A percentile compares a stretch with the other conserved stretches of the same genome.
phyloP scores from a whole-genome alignment of 1,140 invertebrate genomes.

The Apis dorsata region DNA sequence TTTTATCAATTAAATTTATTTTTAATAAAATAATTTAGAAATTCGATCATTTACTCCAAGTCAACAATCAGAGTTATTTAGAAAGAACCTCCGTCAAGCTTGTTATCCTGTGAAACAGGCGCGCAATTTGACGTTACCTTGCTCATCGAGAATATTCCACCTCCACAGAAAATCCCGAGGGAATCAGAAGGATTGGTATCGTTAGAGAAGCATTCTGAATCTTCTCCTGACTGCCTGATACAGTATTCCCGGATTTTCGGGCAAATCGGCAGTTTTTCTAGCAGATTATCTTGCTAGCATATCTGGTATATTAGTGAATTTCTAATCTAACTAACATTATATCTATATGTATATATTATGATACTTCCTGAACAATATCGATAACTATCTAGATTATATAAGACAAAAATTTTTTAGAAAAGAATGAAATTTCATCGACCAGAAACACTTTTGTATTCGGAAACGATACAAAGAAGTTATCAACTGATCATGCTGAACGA shows the following conservation, averaged over 20 bases:
- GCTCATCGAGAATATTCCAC: constrained; percentile 3
- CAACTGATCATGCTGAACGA: neutral
- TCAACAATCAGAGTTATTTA: neutral
- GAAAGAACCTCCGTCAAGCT: constrained; percentile 49
- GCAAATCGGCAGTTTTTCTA: constrained; percentile 75
- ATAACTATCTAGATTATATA: too few species aligned
- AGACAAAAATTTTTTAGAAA: neutral
- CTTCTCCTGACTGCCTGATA: constrained; percentile 69
- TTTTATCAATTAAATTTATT: neutral
- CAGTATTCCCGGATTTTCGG: constrained; percentile 74
- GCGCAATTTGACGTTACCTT: constrained; percentile 66
- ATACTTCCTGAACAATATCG: neutral
- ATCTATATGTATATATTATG: constrained; percentile 4
- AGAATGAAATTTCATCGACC: neutral
- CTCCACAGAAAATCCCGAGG: constrained; percentile 40
- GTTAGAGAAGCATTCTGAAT: constrained; percentile 37
- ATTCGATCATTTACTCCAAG: neutral
- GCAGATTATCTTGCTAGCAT: constrained; percentile 48
- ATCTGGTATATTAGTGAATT: constrained; percentile 58
- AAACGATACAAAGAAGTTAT: neutral
- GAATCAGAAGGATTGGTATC: constrained; percentile 29
- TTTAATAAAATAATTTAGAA: neutral
- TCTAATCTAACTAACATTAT: neutral
- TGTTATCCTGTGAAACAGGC: constrained; percentile 75
- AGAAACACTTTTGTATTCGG: too few species aligned